Conservation (phyloP, 1,140 invertebrate genomes). For the Zaprionus africanus region DNA sequence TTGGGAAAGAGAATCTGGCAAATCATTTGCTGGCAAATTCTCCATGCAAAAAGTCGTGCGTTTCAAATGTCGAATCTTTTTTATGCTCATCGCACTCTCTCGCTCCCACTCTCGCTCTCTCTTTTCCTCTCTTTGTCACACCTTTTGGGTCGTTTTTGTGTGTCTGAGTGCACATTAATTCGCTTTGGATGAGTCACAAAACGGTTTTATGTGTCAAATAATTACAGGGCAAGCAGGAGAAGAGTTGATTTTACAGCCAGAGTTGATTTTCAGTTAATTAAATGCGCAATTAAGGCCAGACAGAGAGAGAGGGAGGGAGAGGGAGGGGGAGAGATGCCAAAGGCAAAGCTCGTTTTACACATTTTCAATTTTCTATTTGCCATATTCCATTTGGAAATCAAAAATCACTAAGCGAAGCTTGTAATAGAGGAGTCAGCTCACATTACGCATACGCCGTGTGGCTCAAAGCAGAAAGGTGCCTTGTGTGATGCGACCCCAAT, state of each 20-base stretch:
- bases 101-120: neutral
- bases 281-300: constrained; percentile 59
- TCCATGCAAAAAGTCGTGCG: constrained; percentile 26
- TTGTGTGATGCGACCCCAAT: neutral
- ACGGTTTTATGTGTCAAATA: constrained; percentile 80
- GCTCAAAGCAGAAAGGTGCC: neutral
- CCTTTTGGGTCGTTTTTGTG: constrained; percentile 16
- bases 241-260: constrained; percentile 13
- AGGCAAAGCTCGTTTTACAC: neutral
- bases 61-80: constrained; percentile 41
- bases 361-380: neutral
- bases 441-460: constrained; percentile 25
- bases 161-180: constrained; percentile 58
- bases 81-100: constrained; percentile 21
- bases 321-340: neutral
- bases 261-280: constrained; percentile 76
- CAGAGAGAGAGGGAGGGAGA: neutral
- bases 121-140: neutral
- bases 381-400: constrained; percentile 1
- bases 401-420: neutral
- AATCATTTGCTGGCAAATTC: constrained; percentile 17
- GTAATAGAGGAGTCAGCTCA: neutral
- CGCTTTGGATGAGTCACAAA: constrained; percentile 72
- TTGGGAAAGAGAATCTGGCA: constrained; percentile 12
- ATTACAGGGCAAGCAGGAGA: constrained; percentile 55